These are phyloP conservation scores for Papilio xuthus DNA, from an alignment of 1,140 invertebrate species.

Conservation along the genomic window DNA sequence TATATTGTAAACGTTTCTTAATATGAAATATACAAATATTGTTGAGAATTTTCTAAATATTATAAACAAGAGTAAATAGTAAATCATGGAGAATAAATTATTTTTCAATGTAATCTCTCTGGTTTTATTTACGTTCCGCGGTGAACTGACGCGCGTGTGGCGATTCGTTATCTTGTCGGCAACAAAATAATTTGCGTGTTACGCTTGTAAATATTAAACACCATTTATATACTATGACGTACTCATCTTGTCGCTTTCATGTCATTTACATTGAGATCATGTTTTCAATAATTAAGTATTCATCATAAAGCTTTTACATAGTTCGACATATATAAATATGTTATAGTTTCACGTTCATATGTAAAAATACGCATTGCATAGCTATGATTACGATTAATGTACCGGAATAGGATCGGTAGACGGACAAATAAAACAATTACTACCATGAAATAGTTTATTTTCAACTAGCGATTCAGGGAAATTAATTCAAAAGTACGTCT, in stretches of 20 bases:
- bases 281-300: neutral
- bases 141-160: constrained; percentile 22
- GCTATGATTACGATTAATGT: neutral
- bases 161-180: constrained; percentile 9
- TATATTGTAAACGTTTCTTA: constrained; percentile 78
- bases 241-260: neutral
- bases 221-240: neutral
- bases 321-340: neutral
- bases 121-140: constrained; percentile 59
- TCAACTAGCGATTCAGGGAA: neutral
- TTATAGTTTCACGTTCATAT: neutral
- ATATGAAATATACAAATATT: constrained; percentile 80
- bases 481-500: neutral
- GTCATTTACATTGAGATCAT: neutral
- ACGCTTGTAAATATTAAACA: neutral
- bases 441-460: constrained; percentile 29
- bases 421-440: constrained; percentile 32
- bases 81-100: constrained; percentile 82
- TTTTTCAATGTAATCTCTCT: constrained; percentile 75
- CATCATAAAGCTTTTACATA: neutral
- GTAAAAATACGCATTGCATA: neutral
- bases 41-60: constrained; percentile 80
- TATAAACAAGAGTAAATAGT: constrained; percentile 75
- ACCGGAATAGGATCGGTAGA: neutral
- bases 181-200: neutral